Conservation (phyloP, 2,113 vertebrate genomes). For the Ceuthmochares aereus region DNA sequence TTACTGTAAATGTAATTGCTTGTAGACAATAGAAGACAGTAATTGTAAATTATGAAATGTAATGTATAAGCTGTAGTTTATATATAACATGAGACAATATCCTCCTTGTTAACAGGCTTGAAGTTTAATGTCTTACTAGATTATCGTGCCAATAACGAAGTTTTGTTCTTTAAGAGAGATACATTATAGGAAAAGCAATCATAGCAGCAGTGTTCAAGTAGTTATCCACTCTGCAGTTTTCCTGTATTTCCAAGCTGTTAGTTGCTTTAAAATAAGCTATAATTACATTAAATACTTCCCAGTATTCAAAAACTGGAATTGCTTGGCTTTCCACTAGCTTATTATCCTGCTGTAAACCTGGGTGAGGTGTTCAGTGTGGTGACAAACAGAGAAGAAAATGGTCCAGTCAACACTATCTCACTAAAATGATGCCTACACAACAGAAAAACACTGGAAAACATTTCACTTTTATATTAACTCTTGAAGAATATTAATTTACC, state of each 20-base stretch:
- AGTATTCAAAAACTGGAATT: conserved; percentile 21
- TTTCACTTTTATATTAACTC: neutral
- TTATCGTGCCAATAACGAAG: conserved; percentile 43
- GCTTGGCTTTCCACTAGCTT: conserved; percentile 5
- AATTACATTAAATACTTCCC: conserved; percentile 51
- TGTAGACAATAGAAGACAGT: conserved; percentile 39
- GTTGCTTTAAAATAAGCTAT: conserved; percentile 28
- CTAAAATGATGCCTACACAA: neutral
- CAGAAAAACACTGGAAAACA: neutral
- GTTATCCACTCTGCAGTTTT: conserved; percentile 20
- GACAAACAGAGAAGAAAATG: neutral
- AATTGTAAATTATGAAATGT: conserved; percentile 37
- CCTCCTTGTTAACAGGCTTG: conserved; percentile 36
- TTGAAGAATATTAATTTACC: neutral
- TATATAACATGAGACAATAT: conserved; percentile 12
- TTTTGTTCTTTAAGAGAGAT: conserved; percentile 46
- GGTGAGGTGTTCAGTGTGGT: neutral
- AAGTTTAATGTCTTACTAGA: conserved; percentile 49
- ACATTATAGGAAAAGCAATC: conserved; percentile 39
- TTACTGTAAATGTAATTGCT: conserved; percentile 58
- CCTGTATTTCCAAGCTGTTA: conserved; percentile 42
- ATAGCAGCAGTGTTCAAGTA: conserved; percentile 17
- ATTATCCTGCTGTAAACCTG: conserved; percentile 10
- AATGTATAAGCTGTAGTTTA: conserved; percentile 21
- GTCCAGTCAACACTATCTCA: neutral